Percentiles rank a stretch among this genome's conserved stretches.
Conservation (phyloP, 2,888 invertebrate species). For the Brachyptera putata region DNA sequence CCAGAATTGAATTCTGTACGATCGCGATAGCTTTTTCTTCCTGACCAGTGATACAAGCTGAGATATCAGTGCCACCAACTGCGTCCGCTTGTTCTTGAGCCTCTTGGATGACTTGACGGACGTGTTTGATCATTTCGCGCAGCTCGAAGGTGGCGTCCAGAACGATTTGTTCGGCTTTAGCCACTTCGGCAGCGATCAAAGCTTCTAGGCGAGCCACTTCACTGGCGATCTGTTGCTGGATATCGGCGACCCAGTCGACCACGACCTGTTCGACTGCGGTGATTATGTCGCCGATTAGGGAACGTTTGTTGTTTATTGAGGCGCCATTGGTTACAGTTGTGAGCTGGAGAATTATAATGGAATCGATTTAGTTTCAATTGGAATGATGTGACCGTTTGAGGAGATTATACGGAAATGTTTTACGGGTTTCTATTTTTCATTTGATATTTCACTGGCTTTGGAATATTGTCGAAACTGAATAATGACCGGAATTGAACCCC, state of each 20-base stretch:
- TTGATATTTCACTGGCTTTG: no score
- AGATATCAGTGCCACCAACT: conserved; percentile 6
- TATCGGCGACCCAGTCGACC: not conserved
- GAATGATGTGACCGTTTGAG: no score
- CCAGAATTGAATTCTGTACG: not conserved
- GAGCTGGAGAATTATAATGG: not conserved
- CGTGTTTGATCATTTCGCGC: not conserved
- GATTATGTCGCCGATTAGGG: conserved; percentile 2
- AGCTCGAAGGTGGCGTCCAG: not conserved
- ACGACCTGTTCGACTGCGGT: not conserved
- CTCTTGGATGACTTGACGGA: not conserved
- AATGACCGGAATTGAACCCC: no score
- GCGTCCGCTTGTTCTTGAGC: not conserved
- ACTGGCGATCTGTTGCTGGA: not conserved
- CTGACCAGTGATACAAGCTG: conserved; percentile 4
- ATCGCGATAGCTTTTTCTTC: not conserved
- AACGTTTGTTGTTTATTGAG: not conserved
- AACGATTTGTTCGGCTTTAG: not conserved
- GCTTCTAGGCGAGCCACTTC: conserved; percentile 1
- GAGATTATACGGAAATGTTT: no score
- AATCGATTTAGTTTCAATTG: no score
- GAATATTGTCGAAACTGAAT: no score
- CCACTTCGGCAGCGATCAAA: not conserved
- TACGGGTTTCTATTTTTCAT: no score
- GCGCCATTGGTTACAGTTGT: not conserved